Evolutionary conservation across 2,113 vertebrate genomes (phyloP), one percentile per base, ranked within the genome.

Genomic region (Seriola rivoliana): DNA sequence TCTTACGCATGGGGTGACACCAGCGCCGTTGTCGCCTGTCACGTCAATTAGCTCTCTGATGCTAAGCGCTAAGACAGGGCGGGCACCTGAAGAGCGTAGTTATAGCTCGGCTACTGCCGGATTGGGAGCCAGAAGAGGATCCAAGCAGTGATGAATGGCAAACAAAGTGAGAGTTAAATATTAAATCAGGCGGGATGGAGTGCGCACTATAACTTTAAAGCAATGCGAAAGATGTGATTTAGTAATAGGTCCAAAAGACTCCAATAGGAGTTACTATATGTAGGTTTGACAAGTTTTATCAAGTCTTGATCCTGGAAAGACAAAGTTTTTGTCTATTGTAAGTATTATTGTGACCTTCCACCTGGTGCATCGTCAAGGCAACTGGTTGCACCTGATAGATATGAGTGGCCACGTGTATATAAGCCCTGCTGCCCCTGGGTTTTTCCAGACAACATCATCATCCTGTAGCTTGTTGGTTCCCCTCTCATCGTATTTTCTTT

Each of bases 1-100:
- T 85, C n/a, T 75, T 64, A 81, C 67, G 12, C 85, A 78, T 89
- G 84, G 74, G 80, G 85, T 84, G 89, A 91, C 85, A 75, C 54
- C 52, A 23, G 38, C 17, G 7, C 63, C 82, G 78, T 58, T 55
- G 76, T 83, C 66, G 12, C 60, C 67, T 71, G 87, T 78, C 83
- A 81, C 62, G 29, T 84, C 69, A 69, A 72, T 85, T 72, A 80
- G 65, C 42, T 32, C 64, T 75, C 40, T 19, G 86, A 54, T 63
- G 73, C 57, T 77, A 50, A 78, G 36, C 55, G 3, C 59, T 57
- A 46, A 64, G 62, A 82, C 58, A 38, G 67, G 58, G 71, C 8
- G 13, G 21, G 12, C 38, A 71, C 64, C 54, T 71, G 59, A 71
- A 52, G 60, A 84, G 62, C 7, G 3, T 8, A 3, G 36, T 29